Percentiles rank a stretch among this genome's conserved stretches.
Conservation (phyloP, 2,888 invertebrate genomes). For the Tanytarsus gracilentus region DNA sequence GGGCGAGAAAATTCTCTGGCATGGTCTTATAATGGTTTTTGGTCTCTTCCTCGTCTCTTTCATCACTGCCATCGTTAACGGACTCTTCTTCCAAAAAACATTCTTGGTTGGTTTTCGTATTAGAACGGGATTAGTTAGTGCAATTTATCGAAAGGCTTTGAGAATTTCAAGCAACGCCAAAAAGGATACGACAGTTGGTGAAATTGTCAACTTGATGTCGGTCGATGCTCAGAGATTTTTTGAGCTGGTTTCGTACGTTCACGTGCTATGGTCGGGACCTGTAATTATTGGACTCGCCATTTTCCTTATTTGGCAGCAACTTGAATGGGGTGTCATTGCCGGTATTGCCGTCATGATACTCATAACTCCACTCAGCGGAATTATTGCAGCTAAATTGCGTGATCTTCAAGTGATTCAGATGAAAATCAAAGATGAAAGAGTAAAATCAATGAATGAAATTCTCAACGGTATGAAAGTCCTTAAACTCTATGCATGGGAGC, state of each 20-base stretch:
- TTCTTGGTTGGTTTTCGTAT: constrained; percentile 50
- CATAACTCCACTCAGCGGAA: constrained; percentile 47
- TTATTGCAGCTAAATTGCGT: constrained; percentile 44
- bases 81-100: constrained; percentile 49
- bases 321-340: constrained; percentile 51
- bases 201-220: constrained; percentile 47
- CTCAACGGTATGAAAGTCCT: constrained; percentile 51
- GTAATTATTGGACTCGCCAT: constrained; percentile 48
- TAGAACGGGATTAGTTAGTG: constrained; percentile 46
- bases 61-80: constrained; percentile 47
- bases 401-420: constrained; percentile 45
- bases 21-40: constrained; percentile 49
- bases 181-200: constrained; percentile 44
- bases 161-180: constrained; percentile 40
- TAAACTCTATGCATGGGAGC: constrained; percentile 56
- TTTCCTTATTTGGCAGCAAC: constrained; percentile 45
- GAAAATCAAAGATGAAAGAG: constrained; percentile 48
- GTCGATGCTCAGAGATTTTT: constrained; percentile 46
- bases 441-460: constrained; percentile 50
- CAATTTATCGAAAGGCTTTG: constrained; percentile 48
- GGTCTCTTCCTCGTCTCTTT: constrained; percentile 46
- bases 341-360: constrained; percentile 45
- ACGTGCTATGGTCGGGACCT: constrained; percentile 46
- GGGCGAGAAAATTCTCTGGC: no score
- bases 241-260: constrained; percentile 43